Conservation (phyloP, 2,888 invertebrate genomes). For the Cyclophora albipunctata region DNA sequence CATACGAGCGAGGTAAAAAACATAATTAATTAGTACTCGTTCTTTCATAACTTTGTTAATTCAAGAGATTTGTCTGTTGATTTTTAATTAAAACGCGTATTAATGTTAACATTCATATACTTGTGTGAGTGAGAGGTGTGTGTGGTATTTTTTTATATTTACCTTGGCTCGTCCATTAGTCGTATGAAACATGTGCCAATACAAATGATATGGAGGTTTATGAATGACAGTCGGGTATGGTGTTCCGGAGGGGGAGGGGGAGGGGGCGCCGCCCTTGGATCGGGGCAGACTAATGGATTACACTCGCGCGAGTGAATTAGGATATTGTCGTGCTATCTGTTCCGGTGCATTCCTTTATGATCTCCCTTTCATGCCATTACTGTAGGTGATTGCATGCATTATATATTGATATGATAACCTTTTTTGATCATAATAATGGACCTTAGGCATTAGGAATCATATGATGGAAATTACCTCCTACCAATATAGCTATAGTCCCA, state of each 20-base stretch:
- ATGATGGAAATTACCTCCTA: no score
- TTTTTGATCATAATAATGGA: conserved; percentile 19
- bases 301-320: conserved; percentile 74
- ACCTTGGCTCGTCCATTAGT: conserved; percentile 68
- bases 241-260: conserved; percentile 14
- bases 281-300: conserved; percentile 70
- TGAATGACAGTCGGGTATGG: conserved; percentile 65
- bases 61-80: conserved; percentile 9
- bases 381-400: conserved; percentile 36
- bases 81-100: conserved; percentile 23
- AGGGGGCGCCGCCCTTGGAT: conserved; percentile 25
- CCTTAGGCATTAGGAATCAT: no score
- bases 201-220: conserved; percentile 74
- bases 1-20: no score
- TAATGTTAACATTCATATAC: no score
- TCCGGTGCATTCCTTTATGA: conserved; percentile 69
- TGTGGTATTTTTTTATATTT: conserved; percentile 44
- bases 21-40: conserved; percentile 11
- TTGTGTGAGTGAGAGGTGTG: conserved; percentile 33
- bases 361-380: conserved; percentile 36
- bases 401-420: conserved; percentile 34
- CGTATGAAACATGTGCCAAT: conserved; percentile 75
- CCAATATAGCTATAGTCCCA: no score
- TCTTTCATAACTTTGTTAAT: not conserved
- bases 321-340: conserved; percentile 73